phyloP scores from a whole-genome alignment of 2,888 invertebrate species.

The Zygaena filipendulae region DNA sequence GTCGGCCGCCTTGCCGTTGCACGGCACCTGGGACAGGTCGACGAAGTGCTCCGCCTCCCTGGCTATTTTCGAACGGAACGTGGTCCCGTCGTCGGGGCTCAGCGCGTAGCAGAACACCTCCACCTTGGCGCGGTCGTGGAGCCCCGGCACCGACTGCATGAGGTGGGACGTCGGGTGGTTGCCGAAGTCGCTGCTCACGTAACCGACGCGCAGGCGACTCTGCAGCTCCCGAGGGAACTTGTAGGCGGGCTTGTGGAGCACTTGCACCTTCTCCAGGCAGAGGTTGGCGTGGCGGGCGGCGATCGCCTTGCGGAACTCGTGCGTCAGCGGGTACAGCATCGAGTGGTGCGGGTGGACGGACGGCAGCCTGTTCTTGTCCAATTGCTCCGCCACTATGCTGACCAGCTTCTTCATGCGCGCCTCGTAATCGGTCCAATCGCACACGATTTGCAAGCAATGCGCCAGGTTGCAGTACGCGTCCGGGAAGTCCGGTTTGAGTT shows the following conservation, averaged over 20 bases:
- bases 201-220: conserved; percentile 89
- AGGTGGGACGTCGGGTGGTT: conserved; percentile 99
- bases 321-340: conserved; percentile 98
- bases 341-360: conserved; percentile 99
- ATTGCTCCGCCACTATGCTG: conserved; percentile 96
- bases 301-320: conserved; percentile 95
- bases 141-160: conserved; percentile 98
- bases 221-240: conserved; percentile 79
- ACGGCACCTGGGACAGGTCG: conserved; percentile 92
- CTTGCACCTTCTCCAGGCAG: conserved; percentile 97
- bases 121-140: conserved; percentile 85
- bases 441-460: conserved; percentile 98
- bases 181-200: conserved; percentile 99
- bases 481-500: conserved; percentile 98
- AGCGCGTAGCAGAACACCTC: conserved; percentile 96
- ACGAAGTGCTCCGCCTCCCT: conserved; percentile 96
- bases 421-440: conserved; percentile 99
- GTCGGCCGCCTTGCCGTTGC: conserved; percentile 99
- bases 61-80: conserved; percentile 96
- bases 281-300: conserved; percentile 97
- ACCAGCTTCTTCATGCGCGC: conserved; percentile 96
- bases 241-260: conserved; percentile 91
- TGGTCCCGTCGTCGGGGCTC: conserved; percentile 96
- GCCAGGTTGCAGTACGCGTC: conserved; percentile 99
- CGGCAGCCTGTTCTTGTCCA: conserved; percentile 96